These are phyloP conservation scores for Xenopus petersii DNA, from an alignment of 2,797 vertebrate species.

Conservation along the genomic window DNA sequence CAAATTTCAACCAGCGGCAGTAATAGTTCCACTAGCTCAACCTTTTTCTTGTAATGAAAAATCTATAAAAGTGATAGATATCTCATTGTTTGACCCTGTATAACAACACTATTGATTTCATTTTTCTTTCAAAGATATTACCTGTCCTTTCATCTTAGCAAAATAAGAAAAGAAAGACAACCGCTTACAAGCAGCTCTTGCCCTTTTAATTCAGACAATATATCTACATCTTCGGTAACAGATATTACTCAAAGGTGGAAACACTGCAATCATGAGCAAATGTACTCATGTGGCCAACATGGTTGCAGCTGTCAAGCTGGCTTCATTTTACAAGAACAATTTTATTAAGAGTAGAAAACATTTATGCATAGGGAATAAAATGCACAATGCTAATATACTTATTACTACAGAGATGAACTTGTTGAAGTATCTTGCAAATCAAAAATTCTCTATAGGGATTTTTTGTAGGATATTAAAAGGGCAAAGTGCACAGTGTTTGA, in stretches of 20 bases:
- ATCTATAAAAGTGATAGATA: conserved; percentile 37
- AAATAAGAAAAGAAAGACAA: conserved; percentile 22
- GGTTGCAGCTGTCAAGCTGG: neutral
- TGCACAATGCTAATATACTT: neutral
- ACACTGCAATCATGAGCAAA: neutral
- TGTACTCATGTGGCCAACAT: neutral
- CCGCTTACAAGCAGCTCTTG: neutral
- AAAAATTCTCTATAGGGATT: neutral
- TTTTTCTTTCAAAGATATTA: conserved; percentile 40
- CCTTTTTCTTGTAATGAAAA: conserved; percentile 33
- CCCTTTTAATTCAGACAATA: conserved; percentile 7
- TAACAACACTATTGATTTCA: conserved; percentile 35
- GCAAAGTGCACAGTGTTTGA: neutral
- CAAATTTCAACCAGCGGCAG: conserved; percentile 6
- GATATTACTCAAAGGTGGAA: neutral
- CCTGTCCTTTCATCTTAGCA: conserved; percentile 30
- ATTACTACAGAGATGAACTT: neutral
- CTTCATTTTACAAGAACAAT: neutral
- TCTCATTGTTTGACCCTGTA: conserved; percentile 39
- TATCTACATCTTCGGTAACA: conserved; percentile 17
- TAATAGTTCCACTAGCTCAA: conserved; percentile 7
- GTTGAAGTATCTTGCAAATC: neutral
- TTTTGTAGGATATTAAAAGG: neutral
- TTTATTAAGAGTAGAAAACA: neutral
- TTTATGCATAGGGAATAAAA: neutral